These are phyloP conservation scores for Vandiemenella viatica DNA, from an alignment of 2,888 invertebrate genomes.

Conservation along the genomic window DNA sequence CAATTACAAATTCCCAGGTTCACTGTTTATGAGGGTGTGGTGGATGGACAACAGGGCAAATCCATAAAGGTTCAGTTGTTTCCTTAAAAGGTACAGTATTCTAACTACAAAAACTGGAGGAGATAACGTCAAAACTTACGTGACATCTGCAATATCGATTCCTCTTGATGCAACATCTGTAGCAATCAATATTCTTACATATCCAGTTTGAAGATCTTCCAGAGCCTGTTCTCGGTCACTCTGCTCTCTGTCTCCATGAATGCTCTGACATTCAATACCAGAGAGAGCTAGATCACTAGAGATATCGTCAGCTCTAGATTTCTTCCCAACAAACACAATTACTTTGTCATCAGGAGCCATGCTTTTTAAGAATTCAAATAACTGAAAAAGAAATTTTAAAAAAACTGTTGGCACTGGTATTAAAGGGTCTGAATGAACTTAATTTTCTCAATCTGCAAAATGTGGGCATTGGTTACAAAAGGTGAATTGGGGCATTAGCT, in stretches of 20 bases:
- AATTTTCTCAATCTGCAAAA: no score
- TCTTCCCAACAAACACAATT: slow-evolving; percentile 82
- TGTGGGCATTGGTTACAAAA: no score
- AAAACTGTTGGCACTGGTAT: no score
- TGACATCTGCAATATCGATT: slow-evolving; percentile 76
- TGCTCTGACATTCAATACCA: slow-evolving; percentile 55
- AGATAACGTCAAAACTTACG: slow-evolving; percentile 32
- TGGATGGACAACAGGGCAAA: no score
- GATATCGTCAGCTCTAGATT: slow-evolving; percentile 67
- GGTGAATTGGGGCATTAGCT: no score
- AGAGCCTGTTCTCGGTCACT: slow-evolving; percentile 66
- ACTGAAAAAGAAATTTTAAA: slow-evolving; percentile 26
- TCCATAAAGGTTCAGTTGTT: no score
- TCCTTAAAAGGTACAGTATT: no score
- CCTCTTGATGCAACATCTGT: slow-evolving; percentile 93
- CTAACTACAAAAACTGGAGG: neutral
- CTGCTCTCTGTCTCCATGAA: slow-evolving; percentile 79
- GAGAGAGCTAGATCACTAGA: slow-evolving; percentile 59
- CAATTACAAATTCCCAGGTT: no score
- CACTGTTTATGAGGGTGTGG: no score
- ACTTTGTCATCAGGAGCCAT: slow-evolving; percentile 67
- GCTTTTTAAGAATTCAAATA: slow-evolving; percentile 50
- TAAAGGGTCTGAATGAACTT: no score
- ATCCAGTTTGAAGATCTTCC: slow-evolving; percentile 63
- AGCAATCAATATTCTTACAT: slow-evolving; percentile 70